Base-by-base conservation (phyloP, 1,140 invertebrate genomes). In the Riptortus pedestris region DNA sequence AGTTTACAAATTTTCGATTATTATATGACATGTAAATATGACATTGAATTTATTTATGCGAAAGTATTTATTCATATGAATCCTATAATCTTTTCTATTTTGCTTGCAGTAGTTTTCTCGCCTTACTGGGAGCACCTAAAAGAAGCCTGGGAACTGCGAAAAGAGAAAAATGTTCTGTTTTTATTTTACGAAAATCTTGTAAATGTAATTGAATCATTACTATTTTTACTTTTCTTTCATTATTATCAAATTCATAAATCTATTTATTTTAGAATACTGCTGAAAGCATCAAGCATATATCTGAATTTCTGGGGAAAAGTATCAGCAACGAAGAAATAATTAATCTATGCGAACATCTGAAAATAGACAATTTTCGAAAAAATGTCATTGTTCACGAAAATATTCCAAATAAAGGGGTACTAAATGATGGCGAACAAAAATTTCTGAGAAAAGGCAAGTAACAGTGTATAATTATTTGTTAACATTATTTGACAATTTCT, bases 121-220 rank as follows among this genome's bases (percentile, higher is more conserved):
- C 87, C 88, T 1, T 82, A 77, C 71, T 89, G 85, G 78, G 79
- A 81, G 65, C 88, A 91, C 70, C 67, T 90, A 0, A 82, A 85
- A 70, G 87, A 90, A 77, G 86, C 84, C 0, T 88, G 85, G 81
- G 69, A 79, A 0, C 70, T 75, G 24, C 75, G 82, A 66, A 67
- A 87, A 65, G 76, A 87, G 69, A 76, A 81, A 4, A 89, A 89
- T 71, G 71, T 91, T 48, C 71, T 90, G 0, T 90, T 89, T 70
- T 70, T 90, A 24, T 89, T 88, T 70, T 92, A 91, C 70, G 89
- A 92, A 75, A 84, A 91, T 67, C 82, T 91, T 73, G 77, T 79
- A 55, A 78, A 79, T 70, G 83, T 84, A 74, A 31, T 59, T 66
- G n/a, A n/a, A n/a, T n/a, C n/a, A n/a, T n/a, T n/a, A n/a, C n/a